Evolutionary conservation across 2,113 vertebrate genomes (phyloP).

Genomic region (Oplegnathus fasciatus): DNA sequence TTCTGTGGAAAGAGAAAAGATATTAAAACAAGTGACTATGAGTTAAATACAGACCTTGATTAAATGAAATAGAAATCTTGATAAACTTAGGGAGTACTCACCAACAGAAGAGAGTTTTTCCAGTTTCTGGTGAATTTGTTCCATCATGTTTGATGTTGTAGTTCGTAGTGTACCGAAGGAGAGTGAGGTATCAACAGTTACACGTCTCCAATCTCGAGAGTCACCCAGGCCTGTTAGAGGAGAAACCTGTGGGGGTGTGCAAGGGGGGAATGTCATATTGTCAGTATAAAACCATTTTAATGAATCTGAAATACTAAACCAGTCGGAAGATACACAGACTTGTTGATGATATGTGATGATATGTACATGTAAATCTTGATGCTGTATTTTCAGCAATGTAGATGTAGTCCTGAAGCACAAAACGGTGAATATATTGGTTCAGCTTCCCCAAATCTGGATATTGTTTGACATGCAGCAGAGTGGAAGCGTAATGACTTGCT

Average conservation of each 20-base stretch:
- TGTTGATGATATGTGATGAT: background rate
- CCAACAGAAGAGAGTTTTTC: constrained; percentile 68
- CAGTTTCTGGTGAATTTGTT: constrained; percentile 60
- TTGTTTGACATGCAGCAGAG: background rate
- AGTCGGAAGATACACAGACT: background rate
- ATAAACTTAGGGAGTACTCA: background rate
- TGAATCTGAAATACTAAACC: background rate
- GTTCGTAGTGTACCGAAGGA: constrained; percentile 63
- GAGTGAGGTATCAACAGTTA: constrained; percentile 31
- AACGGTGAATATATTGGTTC: background rate
- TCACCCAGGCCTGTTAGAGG: background rate
- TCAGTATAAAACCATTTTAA: background rate
- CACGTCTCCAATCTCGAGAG: constrained; percentile 11
- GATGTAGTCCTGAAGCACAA: background rate
- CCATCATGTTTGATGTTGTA: constrained; percentile 41
- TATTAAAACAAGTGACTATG: background rate
- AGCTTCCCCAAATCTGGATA: background rate
- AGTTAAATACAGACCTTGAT: background rate
- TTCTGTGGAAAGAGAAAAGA: constrained; percentile 30
- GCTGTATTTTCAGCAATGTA: background rate
- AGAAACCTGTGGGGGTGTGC: constrained; percentile 25
- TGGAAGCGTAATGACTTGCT: background rate
- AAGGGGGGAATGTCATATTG: background rate
- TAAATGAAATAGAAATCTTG: background rate
- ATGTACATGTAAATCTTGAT: background rate